These are phyloP conservation scores for Bombus polaris DNA, from an alignment of 1,140 invertebrate genomes.

Conservation along the genomic window DNA sequence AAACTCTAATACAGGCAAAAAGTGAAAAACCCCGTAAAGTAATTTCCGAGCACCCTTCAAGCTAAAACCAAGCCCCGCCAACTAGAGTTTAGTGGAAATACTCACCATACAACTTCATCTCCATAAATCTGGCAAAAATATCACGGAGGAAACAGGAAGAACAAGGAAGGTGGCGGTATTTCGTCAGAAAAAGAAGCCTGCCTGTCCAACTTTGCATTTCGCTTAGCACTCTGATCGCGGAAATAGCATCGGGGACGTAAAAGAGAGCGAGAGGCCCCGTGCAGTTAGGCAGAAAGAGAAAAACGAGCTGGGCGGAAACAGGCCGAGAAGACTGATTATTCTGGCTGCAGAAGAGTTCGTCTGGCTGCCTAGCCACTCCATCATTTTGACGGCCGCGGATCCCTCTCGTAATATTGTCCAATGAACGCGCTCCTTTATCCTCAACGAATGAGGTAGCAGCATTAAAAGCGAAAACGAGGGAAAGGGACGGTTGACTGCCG, in stretches of 20 bases:
- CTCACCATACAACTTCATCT: neutral
- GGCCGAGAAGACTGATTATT: slow-evolving; percentile 37
- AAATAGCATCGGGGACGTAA: slow-evolving; percentile 10
- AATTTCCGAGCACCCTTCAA: no score
- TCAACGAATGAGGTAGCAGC: slow-evolving; percentile 17
- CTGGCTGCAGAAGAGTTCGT: slow-evolving; percentile 58
- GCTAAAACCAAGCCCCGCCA: no score
- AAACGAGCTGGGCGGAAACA: neutral
- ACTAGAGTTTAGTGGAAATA: neutral
- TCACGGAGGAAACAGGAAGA: neutral
- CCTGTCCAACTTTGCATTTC: slow-evolving; percentile 27
- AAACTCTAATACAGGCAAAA: no score
- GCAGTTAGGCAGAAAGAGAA: neutral
- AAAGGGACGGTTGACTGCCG: neutral
- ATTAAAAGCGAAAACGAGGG: neutral
- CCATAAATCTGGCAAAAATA: neutral
- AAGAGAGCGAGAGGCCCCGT: neutral
- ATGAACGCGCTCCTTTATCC: slow-evolving; percentile 64
- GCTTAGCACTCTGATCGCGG: slow-evolving; percentile 23
- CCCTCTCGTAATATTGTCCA: slow-evolving; percentile 66
- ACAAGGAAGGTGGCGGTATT: neutral
- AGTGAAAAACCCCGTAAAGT: no score
- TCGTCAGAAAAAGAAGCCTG: neutral
- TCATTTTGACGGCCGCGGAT: slow-evolving; percentile 65
- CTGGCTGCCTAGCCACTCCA: slow-evolving; percentile 57